phyloP scores from a whole-genome alignment of 2,113 vertebrate genomes.

The Myanophis thanlyinensis region DNA sequence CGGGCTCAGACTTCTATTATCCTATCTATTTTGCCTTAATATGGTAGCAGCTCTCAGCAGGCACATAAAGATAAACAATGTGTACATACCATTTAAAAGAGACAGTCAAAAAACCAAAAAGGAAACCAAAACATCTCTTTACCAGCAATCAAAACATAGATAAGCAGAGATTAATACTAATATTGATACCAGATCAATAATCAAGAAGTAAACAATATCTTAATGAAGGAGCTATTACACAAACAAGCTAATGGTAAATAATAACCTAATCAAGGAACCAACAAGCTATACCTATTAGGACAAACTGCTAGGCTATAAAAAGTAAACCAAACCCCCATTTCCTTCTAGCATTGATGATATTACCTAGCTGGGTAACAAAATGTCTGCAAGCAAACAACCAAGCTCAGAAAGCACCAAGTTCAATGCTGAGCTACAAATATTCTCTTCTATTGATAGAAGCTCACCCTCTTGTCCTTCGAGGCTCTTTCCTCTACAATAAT shows the following conservation, averaged over 20 bases:
- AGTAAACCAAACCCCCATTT: not conserved
- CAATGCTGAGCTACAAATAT: not conserved
- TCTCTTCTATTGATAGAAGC: not conserved
- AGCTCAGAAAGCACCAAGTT: not conserved
- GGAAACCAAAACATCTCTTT: not conserved
- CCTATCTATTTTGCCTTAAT: not conserved
- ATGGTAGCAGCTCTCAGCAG: not conserved
- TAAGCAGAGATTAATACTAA: not conserved
- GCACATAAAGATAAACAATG: not conserved
- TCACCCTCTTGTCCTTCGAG: not conserved
- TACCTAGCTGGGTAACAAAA: not conserved
- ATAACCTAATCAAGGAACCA: not conserved
- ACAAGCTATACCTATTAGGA: not conserved
- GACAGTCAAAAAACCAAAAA: not conserved
- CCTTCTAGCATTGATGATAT: not conserved
- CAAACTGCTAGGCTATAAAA: not conserved
- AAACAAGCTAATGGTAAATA: not conserved
- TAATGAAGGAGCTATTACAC: not conserved
- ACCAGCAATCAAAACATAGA: not conserved
- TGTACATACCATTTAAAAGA: not conserved
- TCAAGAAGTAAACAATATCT: not conserved
- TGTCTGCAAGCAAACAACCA: not conserved
- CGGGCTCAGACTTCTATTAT: not conserved
- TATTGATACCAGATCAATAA: not conserved
- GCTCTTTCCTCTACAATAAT: not conserved